These are phyloP conservation scores for Chloropsis hardwickii DNA, from an alignment of 2,113 vertebrate species.

Conservation along the genomic window DNA sequence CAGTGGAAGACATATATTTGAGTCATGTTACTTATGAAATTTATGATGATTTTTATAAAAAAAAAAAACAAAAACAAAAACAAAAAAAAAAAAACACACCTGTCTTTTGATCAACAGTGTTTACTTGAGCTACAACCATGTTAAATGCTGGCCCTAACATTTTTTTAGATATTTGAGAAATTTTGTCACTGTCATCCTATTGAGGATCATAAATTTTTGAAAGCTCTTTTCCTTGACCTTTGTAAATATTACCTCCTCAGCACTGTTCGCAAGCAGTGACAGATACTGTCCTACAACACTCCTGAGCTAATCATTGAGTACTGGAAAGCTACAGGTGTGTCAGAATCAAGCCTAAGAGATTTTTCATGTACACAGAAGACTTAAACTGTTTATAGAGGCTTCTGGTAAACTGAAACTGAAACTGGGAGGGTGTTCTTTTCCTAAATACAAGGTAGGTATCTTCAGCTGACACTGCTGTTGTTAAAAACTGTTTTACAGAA, in stretches of 20 bases:
- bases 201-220: not conserved
- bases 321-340: not conserved
- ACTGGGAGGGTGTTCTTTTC: fast-evolving
- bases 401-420: not conserved
- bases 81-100: too few species aligned
- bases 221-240: not conserved
- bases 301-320: not conserved
- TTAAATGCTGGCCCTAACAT: not conserved
- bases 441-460: not conserved
- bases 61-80: fast-evolving
- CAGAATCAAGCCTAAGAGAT: not conserved
- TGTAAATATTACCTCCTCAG: not conserved
- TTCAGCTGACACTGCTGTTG: not conserved
- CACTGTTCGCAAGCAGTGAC: not conserved
- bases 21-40: not conserved
- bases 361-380: not conserved
- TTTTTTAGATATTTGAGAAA: not conserved
- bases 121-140: not conserved
- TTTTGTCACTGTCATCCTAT: not conserved
- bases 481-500: not conserved
- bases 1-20: not conserved
- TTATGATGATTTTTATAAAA: not conserved
- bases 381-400: not conserved
- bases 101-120: not conserved
- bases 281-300: not conserved